phyloP scores from a whole-genome alignment of 23 tunicate species.

The Clavelina lepadiformis region DNA sequence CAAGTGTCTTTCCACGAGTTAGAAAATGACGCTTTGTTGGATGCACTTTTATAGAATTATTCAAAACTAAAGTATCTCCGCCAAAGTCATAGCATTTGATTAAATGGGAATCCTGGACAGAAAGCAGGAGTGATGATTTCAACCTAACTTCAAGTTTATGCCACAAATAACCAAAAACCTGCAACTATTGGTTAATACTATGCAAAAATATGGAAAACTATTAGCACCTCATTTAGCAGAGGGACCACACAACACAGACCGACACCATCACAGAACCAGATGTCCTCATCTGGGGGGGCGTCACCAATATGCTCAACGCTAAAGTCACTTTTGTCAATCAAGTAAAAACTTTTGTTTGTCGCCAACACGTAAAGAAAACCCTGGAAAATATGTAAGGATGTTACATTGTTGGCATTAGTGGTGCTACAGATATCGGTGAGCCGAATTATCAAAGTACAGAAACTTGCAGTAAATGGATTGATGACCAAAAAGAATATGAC shows the following conservation, averaged over 20 bases:
- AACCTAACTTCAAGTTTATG: too few species aligned
- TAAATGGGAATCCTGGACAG: slow-evolving; percentile 7
- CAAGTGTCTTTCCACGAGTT: slow-evolving; percentile 14
- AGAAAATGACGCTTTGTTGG: slow-evolving; percentile 45
- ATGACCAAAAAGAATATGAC: too few species aligned
- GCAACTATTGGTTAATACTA: too few species aligned
- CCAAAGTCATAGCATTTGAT: slow-evolving; percentile 3
- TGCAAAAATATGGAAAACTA: too few species aligned
- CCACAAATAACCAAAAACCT: too few species aligned
- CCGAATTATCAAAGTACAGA: too few species aligned
- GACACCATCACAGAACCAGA: slow-evolving; percentile 39
- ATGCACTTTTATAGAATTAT: slow-evolving; percentile 5
- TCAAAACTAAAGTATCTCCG: not conserved
- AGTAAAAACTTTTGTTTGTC: slow-evolving; percentile 6
- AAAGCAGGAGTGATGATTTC: too few species aligned
- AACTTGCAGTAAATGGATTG: too few species aligned
- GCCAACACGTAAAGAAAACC: slow-evolving; percentile 20
- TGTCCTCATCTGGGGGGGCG: not conserved
- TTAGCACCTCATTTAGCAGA: not conserved
- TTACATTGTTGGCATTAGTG: too few species aligned
- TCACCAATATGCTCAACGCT: slow-evolving; percentile 3
- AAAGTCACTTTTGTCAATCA: slow-evolving; percentile 10
- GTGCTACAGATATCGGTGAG: too few species aligned
- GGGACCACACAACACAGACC: slow-evolving; percentile 18
- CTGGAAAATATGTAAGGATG: too few species aligned